Base-by-base conservation (phyloP, 2,113 vertebrate species). In the Limnothrissa miodon region DNA sequence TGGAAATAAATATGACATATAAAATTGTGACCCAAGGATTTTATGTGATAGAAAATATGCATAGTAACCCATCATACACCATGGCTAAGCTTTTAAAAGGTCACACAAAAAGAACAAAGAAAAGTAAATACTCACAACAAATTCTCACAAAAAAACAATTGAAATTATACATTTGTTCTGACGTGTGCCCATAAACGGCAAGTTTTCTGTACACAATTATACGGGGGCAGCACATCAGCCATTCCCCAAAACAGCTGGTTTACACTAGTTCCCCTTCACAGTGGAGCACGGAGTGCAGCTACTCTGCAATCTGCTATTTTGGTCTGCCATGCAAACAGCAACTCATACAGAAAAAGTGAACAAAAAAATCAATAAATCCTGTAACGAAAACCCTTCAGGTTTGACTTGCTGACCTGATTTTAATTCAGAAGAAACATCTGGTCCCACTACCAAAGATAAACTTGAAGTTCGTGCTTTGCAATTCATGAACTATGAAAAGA, bases 281-380 rank as follows among this genome's bases (percentile, higher is more conserved):
- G 83, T 82, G 45, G 51, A 85, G 86, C 82, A 44, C 86, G 83
- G 83, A 83, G 85, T 78, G 81, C 84, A 33, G 74, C 78, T 62
- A 81, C 87, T 91, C 89, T 86, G 85, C 70, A 82, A 85, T 89
- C 87, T 87, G 80, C 87, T 90, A 85, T 81, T 89, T 80, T 53
- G 80, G 82, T 83, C 90, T 90, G 89, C 89, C 86, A 89, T 90
- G 88, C 91, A 92, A 90, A 90, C 89, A 87, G 88, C 82, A 86
- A 74, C 81, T 78, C 48, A 82, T 80, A 79, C 78, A 87, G 81
- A 87, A 84, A 91, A 86, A 88, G 70, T 33, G 39, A 66, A 83
- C 82, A 85, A 1, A 83, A 86, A 78, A 4, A 3, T 45, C 82
- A 78, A 11, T 11, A 39, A n/a, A 1, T 21, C 11, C 59, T 36